These are phyloP conservation scores for Lindbergichthys nudifrons DNA, from an alignment of 2,797 vertebrate species.

Conservation along the genomic window DNA sequence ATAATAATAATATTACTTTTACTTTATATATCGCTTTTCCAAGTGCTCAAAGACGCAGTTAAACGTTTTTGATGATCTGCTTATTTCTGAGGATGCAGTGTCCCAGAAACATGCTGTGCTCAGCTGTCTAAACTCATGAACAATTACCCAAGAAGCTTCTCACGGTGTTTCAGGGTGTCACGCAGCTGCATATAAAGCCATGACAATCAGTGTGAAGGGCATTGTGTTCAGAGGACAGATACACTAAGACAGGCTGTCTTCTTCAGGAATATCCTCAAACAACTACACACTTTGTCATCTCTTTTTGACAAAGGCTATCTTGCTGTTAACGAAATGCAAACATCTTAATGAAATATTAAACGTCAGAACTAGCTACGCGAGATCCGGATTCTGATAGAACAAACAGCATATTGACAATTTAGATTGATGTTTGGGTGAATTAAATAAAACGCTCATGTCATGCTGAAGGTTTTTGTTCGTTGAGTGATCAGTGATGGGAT, in stretches of 20 bases:
- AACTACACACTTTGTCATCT: constrained; percentile 8
- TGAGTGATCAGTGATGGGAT: no score
- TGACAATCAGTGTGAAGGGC: neutral
- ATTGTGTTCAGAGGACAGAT: constrained; percentile 22
- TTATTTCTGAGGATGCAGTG: neutral
- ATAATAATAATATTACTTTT: no score
- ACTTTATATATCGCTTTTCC: no score
- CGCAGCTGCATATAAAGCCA: constrained; percentile 29
- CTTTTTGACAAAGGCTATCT: neutral
- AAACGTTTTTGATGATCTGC: neutral
- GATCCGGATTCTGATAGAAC: no score
- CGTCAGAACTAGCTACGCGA: no score
- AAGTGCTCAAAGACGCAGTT: no score
- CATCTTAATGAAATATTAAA: neutral
- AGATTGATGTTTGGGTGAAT: no score
- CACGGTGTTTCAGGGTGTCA: neutral
- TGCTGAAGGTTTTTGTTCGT: no score
- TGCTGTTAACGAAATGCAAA: neutral
- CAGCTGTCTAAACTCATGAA: neutral
- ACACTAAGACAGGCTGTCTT: constrained; percentile 17
- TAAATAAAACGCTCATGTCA: no score
- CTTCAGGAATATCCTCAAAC: constrained; percentile 13
- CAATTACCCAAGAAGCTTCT: neutral
- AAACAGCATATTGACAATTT: no score
- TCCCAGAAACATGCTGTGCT: neutral